Evolutionary conservation across 2,888 invertebrate species (phyloP), one percentile per base, ranked within the genome.

Genomic region (Sicus ferrugineus): DNA sequence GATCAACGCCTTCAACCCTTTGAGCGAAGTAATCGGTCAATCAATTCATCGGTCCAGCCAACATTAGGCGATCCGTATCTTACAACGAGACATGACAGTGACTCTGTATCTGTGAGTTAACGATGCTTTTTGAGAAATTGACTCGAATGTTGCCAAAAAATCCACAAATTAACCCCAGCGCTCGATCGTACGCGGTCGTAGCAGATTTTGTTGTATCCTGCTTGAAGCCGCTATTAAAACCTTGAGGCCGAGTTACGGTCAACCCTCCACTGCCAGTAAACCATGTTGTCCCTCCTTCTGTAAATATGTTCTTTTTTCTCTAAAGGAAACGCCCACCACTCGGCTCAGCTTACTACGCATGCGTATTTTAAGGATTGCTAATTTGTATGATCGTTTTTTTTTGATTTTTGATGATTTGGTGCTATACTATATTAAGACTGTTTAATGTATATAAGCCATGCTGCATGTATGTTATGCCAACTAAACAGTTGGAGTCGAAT

Each of bases 221-320:
- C 71, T 56, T 69, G 46, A 19, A 48, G 61, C 63, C 28, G 67
- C 61, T 34, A 59, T 61, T 67, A 52, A 58, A 58, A 42, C 30
- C 63, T 46, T 64, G 30, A 48, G 48, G 21, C 38, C 58, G 58
- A 69, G 58, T 63, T 42, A 67, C 58, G 62, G 34, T 71, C n/a
- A 19, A 31, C 68, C 11, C 23, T 14, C 54, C 46, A 38, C 59
- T 54, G 26, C 68, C 62, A 73, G 72, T 75, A 78, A 79, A 77
- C 78, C 81, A 83, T 84, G 81, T 81, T 80, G 81, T 83, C 81
- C 83, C 84, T 81, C 80, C 82, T 79, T 77, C 76, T 77, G 76
- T 76, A 73, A 69, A 73, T 67, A 67, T 46, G 23, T 46, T 48
- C 42, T 46, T 6, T 21, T 58, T 30, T 48, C 31, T 67, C 34